phyloP scores from a whole-genome alignment of 2,888 invertebrate genomes.

The Plagodis dolabraria region DNA sequence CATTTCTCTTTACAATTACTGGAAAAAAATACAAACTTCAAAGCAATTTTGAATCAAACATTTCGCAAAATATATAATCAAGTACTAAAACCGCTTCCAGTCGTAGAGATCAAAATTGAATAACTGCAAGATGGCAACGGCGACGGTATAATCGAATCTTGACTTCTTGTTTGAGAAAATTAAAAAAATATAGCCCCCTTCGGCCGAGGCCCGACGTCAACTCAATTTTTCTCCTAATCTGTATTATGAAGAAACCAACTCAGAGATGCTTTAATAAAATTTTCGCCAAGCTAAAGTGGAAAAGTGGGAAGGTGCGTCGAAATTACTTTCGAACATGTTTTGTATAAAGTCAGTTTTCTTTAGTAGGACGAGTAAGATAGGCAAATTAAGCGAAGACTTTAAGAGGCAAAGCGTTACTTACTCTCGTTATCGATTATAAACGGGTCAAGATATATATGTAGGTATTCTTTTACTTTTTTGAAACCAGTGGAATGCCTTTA shows the following conservation, averaged over 20 bases:
- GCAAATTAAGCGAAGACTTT: too few relatives aligned
- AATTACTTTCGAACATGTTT: slow-evolving; percentile 52
- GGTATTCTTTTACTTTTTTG: too few relatives aligned
- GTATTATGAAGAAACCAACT: slow-evolving; percentile 71
- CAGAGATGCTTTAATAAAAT: slow-evolving; percentile 61
- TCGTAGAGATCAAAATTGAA: slow-evolving; percentile 67
- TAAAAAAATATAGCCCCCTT: slow-evolving; percentile 76
- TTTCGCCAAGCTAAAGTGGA: slow-evolving; percentile 51
- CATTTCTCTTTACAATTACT: too few relatives aligned
- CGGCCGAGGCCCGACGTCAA: slow-evolving; percentile 68
- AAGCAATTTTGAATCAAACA: slow-evolving; percentile 8
- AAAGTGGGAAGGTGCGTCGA: slow-evolving; percentile 40
- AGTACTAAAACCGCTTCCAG: slow-evolving; percentile 42
- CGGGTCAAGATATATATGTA: too few relatives aligned
- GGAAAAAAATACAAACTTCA: neutral
- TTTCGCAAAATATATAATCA: slow-evolving; percentile 39
- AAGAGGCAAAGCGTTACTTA: too few relatives aligned
- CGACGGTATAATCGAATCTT: slow-evolving; percentile 72
- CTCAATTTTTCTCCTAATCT: slow-evolving; percentile 80
- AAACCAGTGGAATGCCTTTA: too few relatives aligned
- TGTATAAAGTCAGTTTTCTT: slow-evolving; percentile 23
- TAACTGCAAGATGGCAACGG: slow-evolving; percentile 54
- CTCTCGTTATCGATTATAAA: neutral
- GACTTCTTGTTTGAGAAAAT: slow-evolving; percentile 77
- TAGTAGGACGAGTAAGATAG: slow-evolving; percentile 2